Evolutionary conservation across 2,888 invertebrate genomes (phyloP), one percentile per base, ranked within the genome.

Genomic region (Pyrochroa serraticornis): DNA sequence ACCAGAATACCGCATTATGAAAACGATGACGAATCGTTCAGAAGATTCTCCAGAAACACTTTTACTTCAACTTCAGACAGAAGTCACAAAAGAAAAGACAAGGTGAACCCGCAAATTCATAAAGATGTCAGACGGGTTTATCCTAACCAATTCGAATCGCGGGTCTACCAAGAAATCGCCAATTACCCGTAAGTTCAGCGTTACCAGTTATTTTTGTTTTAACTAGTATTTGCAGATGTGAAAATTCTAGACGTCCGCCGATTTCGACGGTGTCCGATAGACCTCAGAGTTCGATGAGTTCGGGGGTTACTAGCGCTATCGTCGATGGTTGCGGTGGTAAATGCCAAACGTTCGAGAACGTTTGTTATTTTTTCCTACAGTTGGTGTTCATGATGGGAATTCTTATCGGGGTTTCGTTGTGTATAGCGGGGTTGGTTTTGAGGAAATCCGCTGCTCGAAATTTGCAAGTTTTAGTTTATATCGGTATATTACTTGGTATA

Each of bases 281-380:
- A 46, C 75, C 78, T 1, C 76, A 75, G 60, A 78, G 77, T 66
- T 75, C 78, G 12, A 71, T 74, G 63, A 76, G 78, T 65, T 76
- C 77, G 2, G 77, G 73, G 7, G 75, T 79, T 9, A 75, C 77
- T 13, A 79, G 78, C 58, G 83, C 84, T 46, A 83, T 85, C 41
- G 84, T 87, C 58, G 85, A 87, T 61, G 87, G 87, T 14, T 88
- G 88, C 75, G 87, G 87, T 7, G 88, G 88, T 3, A 87, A 86
- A 72, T 88, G 88, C 65, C 85, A 86, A 62, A 86, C 85, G 63
- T 86, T 86, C 80, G 87, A 88, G 81, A 87, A 87, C 81, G 85
- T 87, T 67, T 88, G 87, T 79, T 87, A 87, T 77, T 87, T 87
- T 76, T 85, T 87, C 71, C 80, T 88, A 71, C 87, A 87, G 87